These are phyloP conservation scores for Sander vitreus DNA, from an alignment of 2,113 vertebrate species.

Conservation along the genomic window DNA sequence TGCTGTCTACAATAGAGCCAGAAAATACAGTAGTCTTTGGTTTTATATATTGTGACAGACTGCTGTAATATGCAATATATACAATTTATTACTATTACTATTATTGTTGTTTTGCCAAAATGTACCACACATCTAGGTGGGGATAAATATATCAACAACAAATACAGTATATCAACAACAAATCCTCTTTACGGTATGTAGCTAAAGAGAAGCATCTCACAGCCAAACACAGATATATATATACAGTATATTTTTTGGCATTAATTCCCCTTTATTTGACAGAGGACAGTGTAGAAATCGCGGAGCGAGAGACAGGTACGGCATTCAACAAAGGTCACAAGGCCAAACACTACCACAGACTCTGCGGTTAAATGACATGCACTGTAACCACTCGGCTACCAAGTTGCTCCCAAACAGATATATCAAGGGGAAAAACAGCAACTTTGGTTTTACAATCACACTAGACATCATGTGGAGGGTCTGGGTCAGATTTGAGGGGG, in stretches of 20 bases:
- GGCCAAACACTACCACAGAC: no score
- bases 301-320: no score
- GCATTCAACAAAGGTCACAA: no score
- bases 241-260: no score
- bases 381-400: no score
- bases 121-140: slow-evolving; percentile 18
- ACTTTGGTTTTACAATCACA: slow-evolving; percentile 49
- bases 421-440: slow-evolving; percentile 14
- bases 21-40: slow-evolving; percentile 38
- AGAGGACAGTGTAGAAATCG: no score
- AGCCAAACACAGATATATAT: not conserved
- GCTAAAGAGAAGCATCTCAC: slow-evolving; percentile 12
- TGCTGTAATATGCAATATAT: slow-evolving; percentile 42
- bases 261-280: no score
- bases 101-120: slow-evolving; percentile 34
- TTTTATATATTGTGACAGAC: slow-evolving; percentile 35
- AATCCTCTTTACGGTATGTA: slow-evolving; percentile 14
- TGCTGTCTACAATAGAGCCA: slow-evolving; percentile 43
- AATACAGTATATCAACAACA: slow-evolving; percentile 33
- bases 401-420: not conserved
- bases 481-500: slow-evolving; percentile 35
- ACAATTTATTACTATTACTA: slow-evolving; percentile 27
- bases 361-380: no score
- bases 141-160: slow-evolving; percentile 31
- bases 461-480: slow-evolving; percentile 45